phyloP scores from a whole-genome alignment of 2,888 invertebrate species.

The Nebria salina region DNA sequence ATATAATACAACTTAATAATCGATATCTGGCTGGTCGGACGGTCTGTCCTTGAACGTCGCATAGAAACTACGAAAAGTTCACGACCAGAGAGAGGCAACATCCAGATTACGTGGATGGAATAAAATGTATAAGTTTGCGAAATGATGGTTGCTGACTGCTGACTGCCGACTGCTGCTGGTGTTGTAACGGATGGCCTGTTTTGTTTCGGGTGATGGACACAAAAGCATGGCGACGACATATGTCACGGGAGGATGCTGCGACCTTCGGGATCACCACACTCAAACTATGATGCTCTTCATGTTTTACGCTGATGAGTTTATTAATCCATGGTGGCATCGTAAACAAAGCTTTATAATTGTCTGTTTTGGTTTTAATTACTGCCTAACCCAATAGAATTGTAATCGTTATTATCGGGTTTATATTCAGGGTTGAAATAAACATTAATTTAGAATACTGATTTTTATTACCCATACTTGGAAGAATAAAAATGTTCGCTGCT shows the following conservation, averaged over 20 bases:
- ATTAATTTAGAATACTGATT: no score
- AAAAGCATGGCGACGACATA: background rate
- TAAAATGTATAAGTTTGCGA: background rate
- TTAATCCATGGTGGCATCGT: background rate
- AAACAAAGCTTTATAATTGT: background rate
- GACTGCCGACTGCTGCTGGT: background rate
- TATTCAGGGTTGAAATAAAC: no score
- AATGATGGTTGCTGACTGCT: background rate
- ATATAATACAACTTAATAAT: background rate
- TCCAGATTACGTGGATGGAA: background rate
- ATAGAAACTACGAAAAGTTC: conserved; percentile 1
- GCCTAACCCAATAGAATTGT: background rate
- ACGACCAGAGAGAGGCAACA: conserved; percentile 1
- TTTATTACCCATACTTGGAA: no score
- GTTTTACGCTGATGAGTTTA: background rate
- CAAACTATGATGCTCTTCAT: background rate
- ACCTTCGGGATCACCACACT: background rate
- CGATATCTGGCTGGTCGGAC: background rate
- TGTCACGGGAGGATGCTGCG: background rate
- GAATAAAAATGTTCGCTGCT: no score
- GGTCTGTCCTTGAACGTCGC: background rate
- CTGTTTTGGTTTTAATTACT: background rate
- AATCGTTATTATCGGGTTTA: background rate
- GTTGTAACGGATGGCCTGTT: background rate
- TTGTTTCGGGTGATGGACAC: background rate